Evolutionary conservation across 1,140 invertebrate genomes (phyloP), one percentile per base, ranked within the genome.

Genomic region (Drosophila lacteicornis): DNA sequence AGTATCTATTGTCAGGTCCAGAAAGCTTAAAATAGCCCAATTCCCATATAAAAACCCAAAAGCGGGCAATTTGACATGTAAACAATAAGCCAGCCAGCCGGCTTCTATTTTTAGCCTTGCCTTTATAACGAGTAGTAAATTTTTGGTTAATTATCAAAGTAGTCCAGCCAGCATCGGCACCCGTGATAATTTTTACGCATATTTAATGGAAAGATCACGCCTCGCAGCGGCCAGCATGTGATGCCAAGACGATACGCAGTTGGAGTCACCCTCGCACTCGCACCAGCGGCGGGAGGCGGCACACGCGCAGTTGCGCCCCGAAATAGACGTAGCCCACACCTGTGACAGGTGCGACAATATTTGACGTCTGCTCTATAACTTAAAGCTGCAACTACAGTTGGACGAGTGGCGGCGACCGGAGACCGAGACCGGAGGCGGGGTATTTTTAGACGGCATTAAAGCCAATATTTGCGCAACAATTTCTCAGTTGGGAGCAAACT

Each of bases 401-500:
- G 47, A 9, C 25, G 27, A 11, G 9, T 22, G n/a, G 13, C 13
- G 4, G 22, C 22, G 22, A 15, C 13, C 46, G 46, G 22, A 49
- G 22, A 27, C 33, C 13, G 51, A 12, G 17, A 55, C 19, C 36
- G 53, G 38, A 56, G 53, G 40, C 19, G 38, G n/a, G 53, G 38
- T 76, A 73, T 84, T 84, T 84, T 80, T 85, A 80, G 61, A 51
- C 45, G 40, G 50, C 25, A 63, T 73, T 81, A 57, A 45, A 61
- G 40, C 38, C 47, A 67, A 77, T 76, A 80, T 80, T 83, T 83
- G 81, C 63, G 45, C 51, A 69, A 76, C 53, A 60, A 63, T 66
- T 66, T 82, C 55, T 71, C 73, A 56, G 49, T 46, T 58, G 56
- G 51, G 15, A 57, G 33, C 19, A 51, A 47, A 61, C 58, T 70